Evolutionary conservation across 2,113 vertebrate genomes (phyloP).

Genomic region (Leptosomus discolor): DNA sequence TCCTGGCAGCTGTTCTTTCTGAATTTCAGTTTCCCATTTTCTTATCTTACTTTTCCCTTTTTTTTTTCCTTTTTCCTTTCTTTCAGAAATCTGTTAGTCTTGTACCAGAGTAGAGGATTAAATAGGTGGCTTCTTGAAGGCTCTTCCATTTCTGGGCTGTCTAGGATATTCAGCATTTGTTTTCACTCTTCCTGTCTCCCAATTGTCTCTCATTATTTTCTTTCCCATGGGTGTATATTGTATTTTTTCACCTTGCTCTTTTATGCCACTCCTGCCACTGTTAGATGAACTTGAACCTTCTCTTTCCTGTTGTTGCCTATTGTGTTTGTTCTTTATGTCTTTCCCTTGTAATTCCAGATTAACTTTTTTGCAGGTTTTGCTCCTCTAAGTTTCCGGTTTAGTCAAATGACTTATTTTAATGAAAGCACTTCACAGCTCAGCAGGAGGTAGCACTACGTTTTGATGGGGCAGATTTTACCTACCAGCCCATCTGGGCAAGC

Average conservation of each 20-base stretch:
- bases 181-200: neutral
- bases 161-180: neutral
- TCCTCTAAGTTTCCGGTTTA: neutral
- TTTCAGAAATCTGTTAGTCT: neutral
- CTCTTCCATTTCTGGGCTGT: neutral
- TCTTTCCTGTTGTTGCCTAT: neutral
- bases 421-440: neutral
- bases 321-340: neutral
- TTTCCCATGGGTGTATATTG: neutral
- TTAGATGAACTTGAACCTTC: neutral
- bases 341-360: neutral
- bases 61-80: neutral
- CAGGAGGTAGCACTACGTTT: neutral
- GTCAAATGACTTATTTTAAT: neutral
- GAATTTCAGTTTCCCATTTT: neutral
- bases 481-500: neutral
- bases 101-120: neutral
- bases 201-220: neutral
- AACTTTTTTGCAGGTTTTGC: neutral
- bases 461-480: neutral
- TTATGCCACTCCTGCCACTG: neutral
- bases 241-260: neutral
- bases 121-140: neutral
- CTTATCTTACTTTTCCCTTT: neutral
- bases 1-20: neutral